phyloP scores from a whole-genome alignment of 2,888 invertebrate species.

The Spicauda simplicius region DNA sequence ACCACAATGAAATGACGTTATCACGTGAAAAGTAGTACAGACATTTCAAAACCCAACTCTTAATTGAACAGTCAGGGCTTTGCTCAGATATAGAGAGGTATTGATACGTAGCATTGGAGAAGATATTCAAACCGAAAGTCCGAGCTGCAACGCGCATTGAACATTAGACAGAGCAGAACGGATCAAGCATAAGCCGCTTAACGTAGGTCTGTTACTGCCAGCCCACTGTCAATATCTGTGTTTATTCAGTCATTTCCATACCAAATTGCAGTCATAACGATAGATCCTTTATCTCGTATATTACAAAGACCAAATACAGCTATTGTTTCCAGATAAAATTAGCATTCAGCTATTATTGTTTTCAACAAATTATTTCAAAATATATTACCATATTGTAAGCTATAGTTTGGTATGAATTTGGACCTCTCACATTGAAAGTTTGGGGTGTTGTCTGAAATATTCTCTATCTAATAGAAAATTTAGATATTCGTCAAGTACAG shows the following conservation, averaged over 20 bases:
- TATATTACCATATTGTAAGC: background rate
- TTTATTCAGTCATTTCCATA: conserved; percentile 65
- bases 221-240: conserved; percentile 53
- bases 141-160: background rate
- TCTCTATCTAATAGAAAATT: too few species aligned
- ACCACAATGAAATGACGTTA: too few species aligned
- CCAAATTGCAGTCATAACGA: conserved; percentile 60
- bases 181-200: conserved; percentile 24
- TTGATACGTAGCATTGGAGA: too few species aligned
- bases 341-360: conserved; percentile 23
- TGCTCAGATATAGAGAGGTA: too few species aligned
- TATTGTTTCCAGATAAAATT: conserved; percentile 37
- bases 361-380: conserved; percentile 9
- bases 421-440: too few species aligned
- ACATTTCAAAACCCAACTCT: too few species aligned
- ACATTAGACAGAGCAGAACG: conserved; percentile 14
- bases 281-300: conserved; percentile 59
- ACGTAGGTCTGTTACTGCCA: conserved; percentile 11
- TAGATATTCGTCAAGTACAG: too few species aligned
- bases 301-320: conserved; percentile 43
- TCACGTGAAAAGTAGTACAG: too few species aligned
- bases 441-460: too few species aligned
- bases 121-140: background rate
- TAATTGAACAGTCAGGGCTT: too few species aligned
- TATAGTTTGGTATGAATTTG: too few species aligned